Evolutionary conservation across 2,888 invertebrate species (phyloP).

Genomic region (Danaus chrysippus): DNA sequence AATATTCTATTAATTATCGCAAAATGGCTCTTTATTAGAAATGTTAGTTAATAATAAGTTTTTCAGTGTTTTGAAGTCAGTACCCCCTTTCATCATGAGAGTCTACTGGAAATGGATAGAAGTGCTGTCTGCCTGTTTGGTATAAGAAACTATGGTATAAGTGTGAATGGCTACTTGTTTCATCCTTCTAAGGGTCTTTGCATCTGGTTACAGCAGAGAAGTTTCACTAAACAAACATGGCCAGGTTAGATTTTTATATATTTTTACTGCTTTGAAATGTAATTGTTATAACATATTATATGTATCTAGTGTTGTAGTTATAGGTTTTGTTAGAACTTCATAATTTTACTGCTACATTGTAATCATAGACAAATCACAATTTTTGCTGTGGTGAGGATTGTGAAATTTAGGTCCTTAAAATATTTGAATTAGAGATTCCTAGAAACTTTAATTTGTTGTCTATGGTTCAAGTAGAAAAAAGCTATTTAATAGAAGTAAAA

Average conservation of each 20-base stretch:
- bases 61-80: constrained; percentile 92
- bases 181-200: constrained; percentile 91
- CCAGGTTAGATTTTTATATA: constrained; percentile 79
- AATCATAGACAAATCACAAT: too few relatives aligned
- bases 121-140: constrained; percentile 97
- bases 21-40: neutral
- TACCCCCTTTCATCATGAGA: constrained; percentile 77
- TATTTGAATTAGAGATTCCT: too few relatives aligned
- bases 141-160: constrained; percentile 95
- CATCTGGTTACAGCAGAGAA: constrained; percentile 95
- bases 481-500: too few relatives aligned
- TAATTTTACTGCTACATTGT: too few relatives aligned
- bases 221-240: constrained; percentile 96
- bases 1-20: constrained; percentile 8
- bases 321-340: too few relatives aligned
- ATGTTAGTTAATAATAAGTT: neutral
- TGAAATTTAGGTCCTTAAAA: too few relatives aligned
- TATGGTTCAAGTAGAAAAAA: too few relatives aligned
- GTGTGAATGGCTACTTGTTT: constrained; percentile 94
- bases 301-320: too few relatives aligned
- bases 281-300: too few relatives aligned
- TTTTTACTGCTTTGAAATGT: too few relatives aligned
- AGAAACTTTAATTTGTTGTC: too few relatives aligned
- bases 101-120: constrained; percentile 89
- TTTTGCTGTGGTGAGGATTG: too few relatives aligned